phyloP scores from a whole-genome alignment of 2,113 vertebrate species.

The Trochalopteron elliotii region DNA sequence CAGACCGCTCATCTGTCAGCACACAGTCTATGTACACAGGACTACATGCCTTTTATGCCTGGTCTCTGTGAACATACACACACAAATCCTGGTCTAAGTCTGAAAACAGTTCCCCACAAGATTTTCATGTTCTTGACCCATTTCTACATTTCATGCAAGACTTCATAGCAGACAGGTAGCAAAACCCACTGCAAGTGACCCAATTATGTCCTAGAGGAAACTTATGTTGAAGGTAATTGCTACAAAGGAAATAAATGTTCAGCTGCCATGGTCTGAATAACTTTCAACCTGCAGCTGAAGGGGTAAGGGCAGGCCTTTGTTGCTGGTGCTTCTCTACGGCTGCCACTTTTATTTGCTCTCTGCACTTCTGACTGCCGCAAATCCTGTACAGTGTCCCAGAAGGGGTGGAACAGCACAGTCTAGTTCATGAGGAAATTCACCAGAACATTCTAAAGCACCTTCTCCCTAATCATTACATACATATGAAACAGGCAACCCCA shows the following conservation, averaged over 20 bases:
- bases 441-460: background rate
- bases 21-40: fast-evolving
- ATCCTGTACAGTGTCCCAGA: background rate
- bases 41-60: background rate
- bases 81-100: background rate
- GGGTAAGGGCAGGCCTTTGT: background rate
- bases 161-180: background rate
- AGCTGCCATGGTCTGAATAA: background rate
- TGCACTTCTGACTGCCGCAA: background rate
- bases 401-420: background rate
- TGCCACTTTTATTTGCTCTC: background rate
- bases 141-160: background rate
- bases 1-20: background rate
- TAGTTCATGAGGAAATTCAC: background rate
- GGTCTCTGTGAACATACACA: background rate
- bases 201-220: background rate
- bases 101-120: background rate
- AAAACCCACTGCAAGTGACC: background rate
- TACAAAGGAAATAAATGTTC: background rate
- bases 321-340: background rate
- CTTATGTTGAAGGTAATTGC: background rate
- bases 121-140: background rate
- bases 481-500: background rate
- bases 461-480: background rate
- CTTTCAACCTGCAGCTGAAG: background rate